Evolutionary conservation across 2,797 vertebrate genomes (phyloP).

Genomic region (Zenarchopterus dispar): DNA sequence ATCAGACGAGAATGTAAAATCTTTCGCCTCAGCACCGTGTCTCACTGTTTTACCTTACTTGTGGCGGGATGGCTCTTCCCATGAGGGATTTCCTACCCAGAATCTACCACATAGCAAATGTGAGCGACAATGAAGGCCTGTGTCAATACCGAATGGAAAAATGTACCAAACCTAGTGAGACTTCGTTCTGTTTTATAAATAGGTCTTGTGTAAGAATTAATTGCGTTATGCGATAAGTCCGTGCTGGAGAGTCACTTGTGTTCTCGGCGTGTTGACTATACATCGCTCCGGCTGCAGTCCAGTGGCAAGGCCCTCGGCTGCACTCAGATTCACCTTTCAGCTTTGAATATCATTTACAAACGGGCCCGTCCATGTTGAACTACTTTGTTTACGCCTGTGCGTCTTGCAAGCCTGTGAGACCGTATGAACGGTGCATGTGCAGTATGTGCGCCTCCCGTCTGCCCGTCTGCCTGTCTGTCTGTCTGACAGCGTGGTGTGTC

Average conservation of each 20-base stretch:
- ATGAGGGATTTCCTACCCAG: slow-evolving; percentile 77
- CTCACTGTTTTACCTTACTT: slow-evolving; percentile 69
- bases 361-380: slow-evolving; percentile 34
- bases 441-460: slow-evolving; percentile 29
- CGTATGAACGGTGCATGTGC: slow-evolving; percentile 10
- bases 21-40: slow-evolving; percentile 69
- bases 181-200: slow-evolving; percentile 22
- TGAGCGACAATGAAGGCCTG: slow-evolving; percentile 52
- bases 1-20: slow-evolving; percentile 77
- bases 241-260: slow-evolving; percentile 12
- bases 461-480: slow-evolving; percentile 48
- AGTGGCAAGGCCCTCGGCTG: slow-evolving; percentile 13
- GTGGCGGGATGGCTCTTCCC: slow-evolving; percentile 62
- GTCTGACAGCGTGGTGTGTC: slow-evolving; percentile 63
- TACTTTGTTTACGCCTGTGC: slow-evolving; percentile 60
- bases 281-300: slow-evolving; percentile 41
- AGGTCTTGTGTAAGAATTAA: slow-evolving; percentile 14
- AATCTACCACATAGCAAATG: slow-evolving; percentile 61
- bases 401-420: slow-evolving; percentile 21
- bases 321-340: slow-evolving; percentile 57
- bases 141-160: slow-evolving; percentile 30
- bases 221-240: slow-evolving; percentile 9
- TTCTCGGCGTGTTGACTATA: slow-evolving; percentile 17
- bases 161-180: slow-evolving; percentile 20
- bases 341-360: slow-evolving; percentile 72